Conservation (phyloP, 2,113 vertebrate species). For the Scalopus aquaticus region DNA sequence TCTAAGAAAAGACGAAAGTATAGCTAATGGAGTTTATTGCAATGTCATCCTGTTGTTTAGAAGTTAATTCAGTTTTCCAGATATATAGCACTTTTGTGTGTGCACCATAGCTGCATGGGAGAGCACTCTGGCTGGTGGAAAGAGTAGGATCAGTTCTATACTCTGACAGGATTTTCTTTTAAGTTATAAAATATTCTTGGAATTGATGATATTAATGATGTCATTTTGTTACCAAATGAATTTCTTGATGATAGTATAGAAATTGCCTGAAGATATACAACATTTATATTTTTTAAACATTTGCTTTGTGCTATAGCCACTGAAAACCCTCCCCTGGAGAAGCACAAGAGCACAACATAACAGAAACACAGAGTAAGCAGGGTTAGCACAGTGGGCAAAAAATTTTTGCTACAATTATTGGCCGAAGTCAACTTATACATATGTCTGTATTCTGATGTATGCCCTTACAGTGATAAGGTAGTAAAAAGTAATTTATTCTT, state of each 20-base stretch:
- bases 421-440: not conserved
- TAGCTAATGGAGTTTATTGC: not conserved
- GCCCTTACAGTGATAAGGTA: not conserved
- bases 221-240: not conserved
- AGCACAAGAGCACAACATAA: not conserved
- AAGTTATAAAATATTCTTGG: not conserved
- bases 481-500: not conserved
- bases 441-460: not conserved
- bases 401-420: not conserved
- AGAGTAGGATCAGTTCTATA: not conserved
- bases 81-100: not conserved
- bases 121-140: not conserved
- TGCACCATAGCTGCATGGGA: not conserved
- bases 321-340: not conserved
- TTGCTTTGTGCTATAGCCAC: not conserved
- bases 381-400: not conserved
- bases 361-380: not conserved
- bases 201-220: not conserved
- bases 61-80: not conserved
- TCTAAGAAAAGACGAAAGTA: not conserved
- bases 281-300: not conserved
- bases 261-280: not conserved
- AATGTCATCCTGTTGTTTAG: not conserved
- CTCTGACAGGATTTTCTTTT: not conserved
- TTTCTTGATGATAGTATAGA: not conserved